A percentile compares a stretch with the other conserved stretches of the same genome.
Conservation (phyloP, 2,888 invertebrate genomes). For the Acronicta psi region DNA sequence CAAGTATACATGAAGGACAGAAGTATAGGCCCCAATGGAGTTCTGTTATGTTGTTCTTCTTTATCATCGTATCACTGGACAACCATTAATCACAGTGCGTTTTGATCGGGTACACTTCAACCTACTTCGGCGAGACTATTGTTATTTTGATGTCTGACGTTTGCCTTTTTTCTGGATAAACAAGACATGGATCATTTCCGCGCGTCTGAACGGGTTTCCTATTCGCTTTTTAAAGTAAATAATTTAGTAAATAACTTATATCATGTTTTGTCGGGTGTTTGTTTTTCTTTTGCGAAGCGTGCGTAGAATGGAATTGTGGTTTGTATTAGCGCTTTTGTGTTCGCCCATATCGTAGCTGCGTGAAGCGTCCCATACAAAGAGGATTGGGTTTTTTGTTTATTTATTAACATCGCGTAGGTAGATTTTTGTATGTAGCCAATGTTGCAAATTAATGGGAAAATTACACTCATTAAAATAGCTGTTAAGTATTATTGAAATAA, state of each 20-base stretch:
- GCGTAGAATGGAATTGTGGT: slow-evolving; percentile 51
- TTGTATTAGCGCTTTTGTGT: slow-evolving; percentile 43
- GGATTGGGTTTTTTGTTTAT: slow-evolving; percentile 40
- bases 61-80: slow-evolving; percentile 77
- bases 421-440: slow-evolving; percentile 10
- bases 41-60: slow-evolving; percentile 72
- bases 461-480: no score
- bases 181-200: slow-evolving; percentile 68
- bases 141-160: slow-evolving; percentile 62
- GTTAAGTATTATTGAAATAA: no score
- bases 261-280: slow-evolving; percentile 46
- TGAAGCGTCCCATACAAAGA: slow-evolving; percentile 34
- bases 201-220: slow-evolving; percentile 38
- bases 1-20: slow-evolving; percentile 82
- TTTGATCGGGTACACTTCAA: slow-evolving; percentile 68
- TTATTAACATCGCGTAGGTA: slow-evolving; percentile 18
- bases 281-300: slow-evolving; percentile 49
- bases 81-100: slow-evolving; percentile 75
- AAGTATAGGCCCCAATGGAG: slow-evolving; percentile 63
- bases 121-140: slow-evolving; percentile 66
- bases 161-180: slow-evolving; percentile 65
- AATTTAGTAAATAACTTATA: slow-evolving; percentile 40
- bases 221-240: slow-evolving; percentile 41
- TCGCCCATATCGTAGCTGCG: slow-evolving; percentile 30
- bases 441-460: no score